Base-by-base conservation (phyloP, 2,113 vertebrate species). In the Scophthalmus maximus region DNA sequence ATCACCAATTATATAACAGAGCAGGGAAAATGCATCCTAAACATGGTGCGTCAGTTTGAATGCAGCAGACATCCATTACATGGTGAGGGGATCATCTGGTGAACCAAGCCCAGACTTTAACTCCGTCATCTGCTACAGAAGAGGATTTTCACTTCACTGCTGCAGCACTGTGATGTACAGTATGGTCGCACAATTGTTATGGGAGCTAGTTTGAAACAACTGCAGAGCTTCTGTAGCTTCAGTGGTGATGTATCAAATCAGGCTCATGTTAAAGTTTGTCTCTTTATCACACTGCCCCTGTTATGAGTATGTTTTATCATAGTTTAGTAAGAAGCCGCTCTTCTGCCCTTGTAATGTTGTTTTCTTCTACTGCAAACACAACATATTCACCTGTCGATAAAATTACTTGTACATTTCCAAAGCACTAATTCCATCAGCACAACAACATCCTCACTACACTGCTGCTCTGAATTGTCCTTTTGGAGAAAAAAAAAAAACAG, bases 1-100 rank as follows among this genome's bases (percentile, higher is more conserved):
- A 46, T 72, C 46, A 40, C 40, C 20, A 22, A 23, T 86, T 72
- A 77, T n/a, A 20, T 67, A 59, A 63, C 25, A 51, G 23, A 66
- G 6, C n/a, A 11, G 18, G 18, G 9, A 4, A 73, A 30, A 42
- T 3, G 20, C 27, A 53, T 58, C 26, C 1, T 10, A 20, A n/a
- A 72, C 32, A 26, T 6, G 26, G 10, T 38, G 14, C 12, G 1
- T 61, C 40, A 9, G 27, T 46, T 22, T 29, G 7, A 11, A 23
- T 52, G 55, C 56, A 26, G 23, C 8, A 26, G 46, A 55, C 25
- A 29, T 60, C 50, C 6, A 8, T 46, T 15, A 44, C 32, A 58
- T 27, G 32, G n/a, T 17, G 27, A 42, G 40, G n/a, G 11, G 32
- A 50, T 61, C 40, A 22, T 22, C 12, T 44, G 8, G 8, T 32